These are phyloP conservation scores for Ictalurus furcatus DNA, from an alignment of 2,113 vertebrate species.

Conservation along the genomic window DNA sequence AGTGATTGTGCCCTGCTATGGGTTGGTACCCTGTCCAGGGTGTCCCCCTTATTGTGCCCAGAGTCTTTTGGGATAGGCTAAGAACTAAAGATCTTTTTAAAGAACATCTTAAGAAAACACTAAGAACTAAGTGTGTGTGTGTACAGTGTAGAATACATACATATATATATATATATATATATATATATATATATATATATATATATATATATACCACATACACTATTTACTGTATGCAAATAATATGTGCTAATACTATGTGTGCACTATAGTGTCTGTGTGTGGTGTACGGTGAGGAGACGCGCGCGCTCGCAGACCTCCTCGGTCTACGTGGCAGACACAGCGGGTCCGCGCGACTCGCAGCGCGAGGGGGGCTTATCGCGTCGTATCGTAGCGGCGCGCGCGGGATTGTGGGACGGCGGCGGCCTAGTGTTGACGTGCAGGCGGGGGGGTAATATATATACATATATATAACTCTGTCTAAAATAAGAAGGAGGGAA, in stretches of 20 bases:
- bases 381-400: slow-evolving; percentile 46
- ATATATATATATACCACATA: neutral
- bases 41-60: too few relatives aligned
- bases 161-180: too few relatives aligned
- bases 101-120: too few relatives aligned
- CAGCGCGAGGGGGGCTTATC: slow-evolving; percentile 60
- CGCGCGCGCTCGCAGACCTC: neutral
- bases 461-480: too few relatives aligned
- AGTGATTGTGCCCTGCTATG: too few relatives aligned
- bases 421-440: slow-evolving; percentile 69
- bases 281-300: neutral
- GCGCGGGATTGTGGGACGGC: slow-evolving; percentile 79
- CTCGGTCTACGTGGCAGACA: slow-evolving; percentile 74
- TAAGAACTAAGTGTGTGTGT: too few relatives aligned
- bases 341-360: slow-evolving; percentile 60
- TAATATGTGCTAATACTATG: neutral
- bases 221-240: neutral
- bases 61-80: too few relatives aligned
- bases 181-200: too few relatives aligned
- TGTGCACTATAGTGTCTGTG: too few relatives aligned
- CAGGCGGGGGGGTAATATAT: slow-evolving; percentile 41
- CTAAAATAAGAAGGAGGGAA: neutral
- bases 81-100: too few relatives aligned
- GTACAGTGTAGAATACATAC: too few relatives aligned
- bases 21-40: too few relatives aligned